These are phyloP conservation scores for Elaphurus davidianus DNA, from an alignment of 2,113 vertebrate genomes.

Conservation along the genomic window DNA sequence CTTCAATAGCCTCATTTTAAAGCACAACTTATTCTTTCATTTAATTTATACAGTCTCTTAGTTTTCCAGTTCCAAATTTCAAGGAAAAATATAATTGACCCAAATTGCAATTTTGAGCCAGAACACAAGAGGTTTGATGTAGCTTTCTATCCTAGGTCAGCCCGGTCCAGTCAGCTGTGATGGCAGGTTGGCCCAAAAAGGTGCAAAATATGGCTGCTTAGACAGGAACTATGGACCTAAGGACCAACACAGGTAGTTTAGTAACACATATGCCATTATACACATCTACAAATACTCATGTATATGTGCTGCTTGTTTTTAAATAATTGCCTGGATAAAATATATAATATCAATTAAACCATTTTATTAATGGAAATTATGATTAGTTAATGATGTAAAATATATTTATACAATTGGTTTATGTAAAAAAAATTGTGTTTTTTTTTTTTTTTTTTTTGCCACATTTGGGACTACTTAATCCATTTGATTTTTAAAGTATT, in stretches of 20 bases:
- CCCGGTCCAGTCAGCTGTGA: background rate
- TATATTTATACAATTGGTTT: background rate
- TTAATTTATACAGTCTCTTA: background rate
- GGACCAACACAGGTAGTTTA: background rate
- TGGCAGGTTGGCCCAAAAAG: background rate
- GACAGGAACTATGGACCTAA: background rate
- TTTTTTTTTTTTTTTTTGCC: background rate
- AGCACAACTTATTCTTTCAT: background rate
- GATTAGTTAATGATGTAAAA: background rate
- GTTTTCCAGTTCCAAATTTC: background rate
- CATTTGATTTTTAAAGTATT: constrained; percentile 2
- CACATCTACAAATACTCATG: background rate
- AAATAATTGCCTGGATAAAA: background rate
- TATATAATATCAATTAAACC: background rate
- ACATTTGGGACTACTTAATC: background rate
- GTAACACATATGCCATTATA: background rate
- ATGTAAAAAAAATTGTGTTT: background rate
- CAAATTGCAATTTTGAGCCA: background rate
- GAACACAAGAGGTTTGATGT: background rate
- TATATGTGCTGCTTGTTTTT: background rate
- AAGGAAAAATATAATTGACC: background rate
- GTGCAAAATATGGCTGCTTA: background rate
- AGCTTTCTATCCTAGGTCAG: background rate
- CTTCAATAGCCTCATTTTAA: background rate
- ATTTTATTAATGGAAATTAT: background rate